Percentiles rank a stretch among this genome's conserved stretches.
phyloP scores from a whole-genome alignment of 2,113 vertebrate genomes.

The Ibidorhyncha struthersii region DNA sequence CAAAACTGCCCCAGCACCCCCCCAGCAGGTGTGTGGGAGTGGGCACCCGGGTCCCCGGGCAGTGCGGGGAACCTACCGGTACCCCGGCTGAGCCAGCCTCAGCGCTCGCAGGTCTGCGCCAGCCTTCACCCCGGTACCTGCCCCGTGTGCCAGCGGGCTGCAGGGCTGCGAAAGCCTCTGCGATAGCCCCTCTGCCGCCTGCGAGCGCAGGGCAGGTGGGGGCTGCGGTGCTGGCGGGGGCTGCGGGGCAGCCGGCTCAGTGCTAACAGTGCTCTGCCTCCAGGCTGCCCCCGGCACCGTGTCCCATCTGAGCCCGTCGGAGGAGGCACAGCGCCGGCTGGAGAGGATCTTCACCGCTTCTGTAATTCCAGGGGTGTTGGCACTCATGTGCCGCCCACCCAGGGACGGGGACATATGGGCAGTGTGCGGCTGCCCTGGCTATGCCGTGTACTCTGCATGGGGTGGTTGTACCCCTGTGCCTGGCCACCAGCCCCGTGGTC shows the following conservation, averaged over 20 bases:
- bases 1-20: not conserved
- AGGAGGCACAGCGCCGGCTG: slow-evolving; percentile 88
- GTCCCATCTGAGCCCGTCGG: slow-evolving; percentile 76
- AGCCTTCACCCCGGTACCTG: accelerated
- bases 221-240: not conserved
- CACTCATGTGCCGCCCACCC: not conserved
- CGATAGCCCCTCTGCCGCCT: not conserved
- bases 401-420: not conserved
- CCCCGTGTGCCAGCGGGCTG: not conserved
- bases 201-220: not conserved
- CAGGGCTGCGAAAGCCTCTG: not conserved
- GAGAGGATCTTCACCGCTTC: slow-evolving; percentile 91
- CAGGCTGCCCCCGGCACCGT: slow-evolving; percentile 75
- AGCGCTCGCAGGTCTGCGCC: accelerated
- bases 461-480: not conserved
- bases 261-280: slow-evolving; percentile 81
- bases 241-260: not conserved
- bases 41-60: not conserved
- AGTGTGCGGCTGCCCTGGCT: accelerated
- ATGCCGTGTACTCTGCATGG: accelerated
- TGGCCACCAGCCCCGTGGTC: not conserved
- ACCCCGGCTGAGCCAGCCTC: not conserved
- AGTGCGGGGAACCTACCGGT: accelerated
- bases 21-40: slow-evolving; percentile 47
- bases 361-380: slow-evolving; percentile 76